phyloP scores from a whole-genome alignment of 2,888 invertebrate genomes.

The Andrena haemorrhoa region DNA sequence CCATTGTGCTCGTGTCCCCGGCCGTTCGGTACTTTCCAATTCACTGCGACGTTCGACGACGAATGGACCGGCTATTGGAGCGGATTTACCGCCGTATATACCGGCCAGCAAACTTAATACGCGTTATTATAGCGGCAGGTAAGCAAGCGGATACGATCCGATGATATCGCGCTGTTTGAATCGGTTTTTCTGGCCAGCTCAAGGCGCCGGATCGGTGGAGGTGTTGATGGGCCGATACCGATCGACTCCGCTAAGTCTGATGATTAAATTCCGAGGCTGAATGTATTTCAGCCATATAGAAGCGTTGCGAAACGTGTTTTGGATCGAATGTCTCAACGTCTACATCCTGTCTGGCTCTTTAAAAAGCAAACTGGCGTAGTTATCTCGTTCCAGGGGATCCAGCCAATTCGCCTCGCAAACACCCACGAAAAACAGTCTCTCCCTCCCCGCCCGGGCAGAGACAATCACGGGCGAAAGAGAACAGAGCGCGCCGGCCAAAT shows the following conservation, averaged over 20 bases:
- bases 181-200: not conserved
- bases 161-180: slow-evolving; percentile 1
- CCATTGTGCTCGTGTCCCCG: slow-evolving; percentile 31
- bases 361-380: not conserved
- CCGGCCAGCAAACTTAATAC: slow-evolving; percentile 21
- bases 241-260: not conserved
- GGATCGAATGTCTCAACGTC: too few species aligned
- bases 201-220: not conserved
- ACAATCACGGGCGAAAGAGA: not conserved
- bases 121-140: slow-evolving; percentile 12
- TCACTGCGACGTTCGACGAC: not conserved
- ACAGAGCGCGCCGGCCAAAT: not conserved
- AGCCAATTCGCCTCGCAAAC: not conserved
- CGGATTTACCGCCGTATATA: slow-evolving; percentile 13
- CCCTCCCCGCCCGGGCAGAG: not conserved
- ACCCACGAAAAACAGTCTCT: not conserved
- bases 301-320: too few species aligned
- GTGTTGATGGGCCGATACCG: not conserved
- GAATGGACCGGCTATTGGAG: not conserved
- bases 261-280: too few species aligned
- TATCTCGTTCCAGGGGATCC: not conserved
- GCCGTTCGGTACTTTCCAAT: slow-evolving; percentile 6
- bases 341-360: not conserved
- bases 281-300: too few species aligned
- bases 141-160: slow-evolving; percentile 8